These are phyloP conservation scores for Lethocerus indicus DNA, from an alignment of 1,140 invertebrate species.

Conservation along the genomic window DNA sequence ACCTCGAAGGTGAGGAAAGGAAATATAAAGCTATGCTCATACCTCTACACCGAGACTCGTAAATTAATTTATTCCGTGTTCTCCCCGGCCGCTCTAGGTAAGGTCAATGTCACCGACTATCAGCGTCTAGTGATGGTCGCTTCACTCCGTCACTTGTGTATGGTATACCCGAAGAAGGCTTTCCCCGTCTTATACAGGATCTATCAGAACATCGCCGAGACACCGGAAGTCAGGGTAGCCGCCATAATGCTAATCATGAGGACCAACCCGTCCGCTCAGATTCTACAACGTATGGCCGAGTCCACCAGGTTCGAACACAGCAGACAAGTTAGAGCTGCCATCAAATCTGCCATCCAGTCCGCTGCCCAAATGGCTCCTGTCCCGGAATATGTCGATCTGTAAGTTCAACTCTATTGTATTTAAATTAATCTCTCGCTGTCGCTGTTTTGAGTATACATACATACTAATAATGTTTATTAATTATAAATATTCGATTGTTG, in stretches of 20 bases:
- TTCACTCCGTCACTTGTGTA: constrained; percentile 29
- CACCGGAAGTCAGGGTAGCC: constrained; percentile 41
- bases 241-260: constrained; percentile 38
- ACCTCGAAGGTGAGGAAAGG: constrained; percentile 43
- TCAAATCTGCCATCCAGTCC: constrained; percentile 35
- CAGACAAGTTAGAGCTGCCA: constrained; percentile 37
- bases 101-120: constrained; percentile 33
- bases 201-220: constrained; percentile 41
- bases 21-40: too few relatives aligned
- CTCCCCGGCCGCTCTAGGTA: constrained; percentile 42
- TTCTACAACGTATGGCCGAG: constrained; percentile 50
- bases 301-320: constrained; percentile 42
- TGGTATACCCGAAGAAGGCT: constrained; percentile 28
- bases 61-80: too few relatives aligned
- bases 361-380: too few relatives aligned
- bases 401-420: too few relatives aligned
- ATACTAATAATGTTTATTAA: background rate
- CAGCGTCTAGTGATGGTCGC: constrained; percentile 41
- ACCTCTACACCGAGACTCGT: too few relatives aligned
- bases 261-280: constrained; percentile 33
- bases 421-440: too few relatives aligned
- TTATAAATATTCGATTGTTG: constrained; percentile 12
- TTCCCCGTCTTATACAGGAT: constrained; percentile 41
- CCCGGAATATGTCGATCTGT: too few relatives aligned
- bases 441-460: too few relatives aligned